Base-by-base conservation (phyloP, 53 echinoderm and acorn worm species). In the Temnopleurus reevesii region DNA sequence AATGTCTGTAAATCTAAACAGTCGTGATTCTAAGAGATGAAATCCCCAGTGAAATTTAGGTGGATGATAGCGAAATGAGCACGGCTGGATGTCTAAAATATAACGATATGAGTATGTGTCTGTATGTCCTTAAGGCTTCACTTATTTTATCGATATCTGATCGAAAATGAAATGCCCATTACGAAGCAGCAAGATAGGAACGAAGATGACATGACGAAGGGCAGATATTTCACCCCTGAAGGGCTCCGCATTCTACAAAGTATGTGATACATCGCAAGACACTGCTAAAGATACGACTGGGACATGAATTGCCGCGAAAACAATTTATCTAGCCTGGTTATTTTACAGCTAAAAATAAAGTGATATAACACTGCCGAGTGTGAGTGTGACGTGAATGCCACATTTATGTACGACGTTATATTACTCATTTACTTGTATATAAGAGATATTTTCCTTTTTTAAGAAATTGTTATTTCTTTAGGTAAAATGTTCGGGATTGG, bases 101-200 rank as follows among this genome's bases (percentile, higher is more conserved):
- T 64, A 17, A 71, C n/a, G 41, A 41, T 36, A 71, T 6, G 38
- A 21, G 56, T 56, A 41, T 60, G 71, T 71, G 71, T 71, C 41
- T 18, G 71, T 12, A 41, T 71, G 71, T 71, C 71, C 71, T n/a
- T 71, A 41, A 71, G 71, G 71, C 71, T 38, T 38, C 36, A 71
- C 71, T 71, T 71, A 71, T 71, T 71, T 71, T 79, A 47, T 46
- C 79, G 79, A 79, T 79, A 79, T 79, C 79, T 47, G 79, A 79
- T 79, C 46, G 79, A 23, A 79, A 79, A 29, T 79, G 79, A 23
- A 79, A 79, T 49, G 79, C 47, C 79, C 45, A 79, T 79, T 79
- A 79, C 79, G 30, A 30, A 79, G 79, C 15, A 71, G 71, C 71
- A 38, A 71, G 71, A 71, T 38, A 71, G 7, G 33, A 28, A 15